A percentile compares a stretch with the other conserved stretches of the same genome.
phyloP scores from a whole-genome alignment of 2,113 vertebrate species.

The Tympanuchus pallidicinctus region DNA sequence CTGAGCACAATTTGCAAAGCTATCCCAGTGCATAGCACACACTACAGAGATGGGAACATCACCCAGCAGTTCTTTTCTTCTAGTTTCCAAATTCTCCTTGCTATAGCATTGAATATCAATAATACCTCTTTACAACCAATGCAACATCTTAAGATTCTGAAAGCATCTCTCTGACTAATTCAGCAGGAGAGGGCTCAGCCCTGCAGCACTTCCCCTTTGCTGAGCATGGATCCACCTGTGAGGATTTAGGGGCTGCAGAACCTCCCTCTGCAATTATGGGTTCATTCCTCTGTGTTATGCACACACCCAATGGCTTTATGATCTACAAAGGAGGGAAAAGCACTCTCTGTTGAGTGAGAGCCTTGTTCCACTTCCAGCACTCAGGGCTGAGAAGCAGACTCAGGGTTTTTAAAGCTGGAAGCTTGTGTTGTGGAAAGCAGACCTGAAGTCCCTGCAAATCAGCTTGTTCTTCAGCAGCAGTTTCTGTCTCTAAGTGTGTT shows the following conservation, averaged over 20 bases:
- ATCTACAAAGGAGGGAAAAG: not conserved
- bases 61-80: not conserved
- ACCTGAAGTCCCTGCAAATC: not conserved
- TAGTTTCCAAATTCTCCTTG: not conserved
- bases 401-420: not conserved
- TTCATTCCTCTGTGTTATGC: not conserved
- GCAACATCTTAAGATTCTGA: not conserved
- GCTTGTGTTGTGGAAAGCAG: not conserved
- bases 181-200: not conserved
- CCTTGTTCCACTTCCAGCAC: not conserved
- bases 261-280: not conserved
- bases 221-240: not conserved
- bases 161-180: not conserved
- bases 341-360: not conserved
- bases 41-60: not conserved
- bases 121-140: not conserved
- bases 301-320: fast-evolving
- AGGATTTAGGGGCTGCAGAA: not conserved
- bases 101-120: fast-evolving
- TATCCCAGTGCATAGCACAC: not conserved
- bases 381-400: not conserved
- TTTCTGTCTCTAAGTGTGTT: not conserved
- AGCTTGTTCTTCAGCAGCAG: not conserved
- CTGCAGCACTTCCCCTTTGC: not conserved
- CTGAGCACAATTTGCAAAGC: not conserved